A percentile compares a stretch with the other conserved stretches of the same genome.
phyloP scores from a whole-genome alignment of 2,888 invertebrate genomes.

The Gonocerus acuteangulatus region DNA sequence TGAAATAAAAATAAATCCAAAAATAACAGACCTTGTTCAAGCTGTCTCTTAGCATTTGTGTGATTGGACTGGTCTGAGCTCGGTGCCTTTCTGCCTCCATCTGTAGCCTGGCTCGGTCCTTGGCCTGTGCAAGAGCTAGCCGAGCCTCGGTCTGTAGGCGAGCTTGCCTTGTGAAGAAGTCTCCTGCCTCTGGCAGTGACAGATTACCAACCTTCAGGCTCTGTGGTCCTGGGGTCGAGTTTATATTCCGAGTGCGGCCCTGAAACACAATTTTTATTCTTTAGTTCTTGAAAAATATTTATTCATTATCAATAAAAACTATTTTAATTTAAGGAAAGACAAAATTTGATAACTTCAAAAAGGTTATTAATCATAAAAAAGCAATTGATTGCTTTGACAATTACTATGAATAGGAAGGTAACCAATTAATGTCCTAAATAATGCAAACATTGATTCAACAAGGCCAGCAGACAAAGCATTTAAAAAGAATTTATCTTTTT shows the following conservation, averaged over 20 bases:
- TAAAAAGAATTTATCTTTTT: too few species aligned
- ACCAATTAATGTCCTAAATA: too few species aligned
- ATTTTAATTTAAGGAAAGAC: too few species aligned
- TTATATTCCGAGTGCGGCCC: constrained; percentile 13
- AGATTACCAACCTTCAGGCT: constrained; percentile 1
- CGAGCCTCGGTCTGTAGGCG: constrained; percentile 77
- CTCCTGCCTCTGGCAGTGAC: not conserved
- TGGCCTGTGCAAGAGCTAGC: constrained; percentile 80
- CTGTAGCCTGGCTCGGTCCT: constrained; percentile 84
- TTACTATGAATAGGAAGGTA: too few species aligned
- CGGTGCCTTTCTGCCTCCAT: constrained; percentile 73
- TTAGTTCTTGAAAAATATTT: not conserved
- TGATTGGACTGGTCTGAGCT: constrained; percentile 70
- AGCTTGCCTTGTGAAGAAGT: constrained; percentile 73
- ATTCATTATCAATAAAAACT: not conserved
- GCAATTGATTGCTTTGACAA: too few species aligned
- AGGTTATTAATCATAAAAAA: too few species aligned
- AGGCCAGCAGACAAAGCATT: too few species aligned
- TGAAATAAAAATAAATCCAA: too few species aligned
- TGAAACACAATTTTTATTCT: not conserved
- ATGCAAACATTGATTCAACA: too few species aligned
- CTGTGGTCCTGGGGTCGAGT: constrained; percentile 7
- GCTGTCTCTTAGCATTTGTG: constrained; percentile 74
- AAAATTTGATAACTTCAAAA: too few species aligned
- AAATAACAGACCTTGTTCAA: constrained; percentile 71